Base-by-base conservation (phyloP, 2,113 vertebrate species). In the Bostrychus sinensis region DNA sequence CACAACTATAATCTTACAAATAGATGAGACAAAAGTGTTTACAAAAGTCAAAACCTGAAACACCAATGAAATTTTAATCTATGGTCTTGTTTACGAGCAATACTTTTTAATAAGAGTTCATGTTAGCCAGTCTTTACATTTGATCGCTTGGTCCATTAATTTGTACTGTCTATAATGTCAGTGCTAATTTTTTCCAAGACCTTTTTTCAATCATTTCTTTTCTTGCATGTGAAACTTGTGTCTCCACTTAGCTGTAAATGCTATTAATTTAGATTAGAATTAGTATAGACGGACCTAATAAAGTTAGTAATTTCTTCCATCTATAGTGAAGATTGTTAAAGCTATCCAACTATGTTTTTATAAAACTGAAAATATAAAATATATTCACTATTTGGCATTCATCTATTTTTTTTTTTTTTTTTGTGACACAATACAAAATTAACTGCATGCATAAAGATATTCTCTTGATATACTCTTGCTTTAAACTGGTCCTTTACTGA, bases 361-460 rank as follows among this genome's bases (percentile, higher is more conserved):
- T 62, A 63, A 63, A 55, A 41, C 43, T 51, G 22, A 19, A 65
- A 54, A 4, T 41, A 67, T 19, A 57, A 46, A 77, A 67, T 66
- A 67, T 53, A 54, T 66, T 37, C 43, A 37, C 59, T 65, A 72
- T 77, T 77, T 80, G 75, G 65, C 71, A 74, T 50, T 56, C 20
- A 32, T 36, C 41, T 45, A 66, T n/a, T 17, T 41, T 23, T 37
- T 37, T 12, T 20, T 25, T 50, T 39, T 23, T 37, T 37, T 12
- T 20, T 25, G 43, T 39, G 20, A 62, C 12, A 69, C 51, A 66
- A 22, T 62, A 42, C 71, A 50, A 69, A 17, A 38, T 59, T 38
- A 55, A 67, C 22, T 56, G 60, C 82, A 83, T 89, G 88, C 86
- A 77, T 56, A 56, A 69, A 19, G 78, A 73, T 75, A 75, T 16